Evolutionary conservation across 2,888 invertebrate genomes (phyloP).

Genomic region (Fragum whitleyi): DNA sequence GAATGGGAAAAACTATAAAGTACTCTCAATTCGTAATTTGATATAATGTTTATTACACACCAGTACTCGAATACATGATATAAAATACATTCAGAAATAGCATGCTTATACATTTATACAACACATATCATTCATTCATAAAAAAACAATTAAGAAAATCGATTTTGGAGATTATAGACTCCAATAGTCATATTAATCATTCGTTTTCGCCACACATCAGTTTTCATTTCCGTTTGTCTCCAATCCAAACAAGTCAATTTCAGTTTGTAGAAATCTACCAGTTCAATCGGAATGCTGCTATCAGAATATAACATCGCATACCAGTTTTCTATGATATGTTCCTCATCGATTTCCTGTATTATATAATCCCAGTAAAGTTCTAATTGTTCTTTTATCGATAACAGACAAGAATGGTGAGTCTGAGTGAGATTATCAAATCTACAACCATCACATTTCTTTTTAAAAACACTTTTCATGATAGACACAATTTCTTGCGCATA

Average conservation of each 20-base stretch:
- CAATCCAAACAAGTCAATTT: slow-evolving; percentile 18
- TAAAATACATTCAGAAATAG: too few species aligned
- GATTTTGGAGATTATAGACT: not conserved
- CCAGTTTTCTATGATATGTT: slow-evolving; percentile 8
- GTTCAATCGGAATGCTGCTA: not conserved
- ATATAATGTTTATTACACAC: too few species aligned
- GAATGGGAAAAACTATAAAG: not conserved
- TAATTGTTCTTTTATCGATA: slow-evolving; percentile 20
- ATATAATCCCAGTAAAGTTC: slow-evolving; percentile 27
- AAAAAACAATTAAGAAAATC: not conserved
- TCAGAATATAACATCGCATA: not conserved
- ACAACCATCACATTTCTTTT: slow-evolving; percentile 21
- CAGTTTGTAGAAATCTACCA: slow-evolving; percentile 16
- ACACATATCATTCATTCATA: not conserved
- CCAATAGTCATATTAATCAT: slow-evolving; percentile 15
- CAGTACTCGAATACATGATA: too few species aligned
- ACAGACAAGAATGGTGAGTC: not conserved
- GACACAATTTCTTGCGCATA: slow-evolving; percentile 12
- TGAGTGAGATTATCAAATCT: not conserved
- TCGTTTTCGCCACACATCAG: not conserved
- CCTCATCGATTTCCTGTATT: slow-evolving; percentile 5
- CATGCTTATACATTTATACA: too few species aligned
- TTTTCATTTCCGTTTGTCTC: slow-evolving; percentile 21
- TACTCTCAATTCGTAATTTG: not conserved
- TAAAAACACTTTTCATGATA: slow-evolving; percentile 1